Evolutionary conservation across 1,140 invertebrate genomes (phyloP).

Genomic region (Acromyrmex echinatior): DNA sequence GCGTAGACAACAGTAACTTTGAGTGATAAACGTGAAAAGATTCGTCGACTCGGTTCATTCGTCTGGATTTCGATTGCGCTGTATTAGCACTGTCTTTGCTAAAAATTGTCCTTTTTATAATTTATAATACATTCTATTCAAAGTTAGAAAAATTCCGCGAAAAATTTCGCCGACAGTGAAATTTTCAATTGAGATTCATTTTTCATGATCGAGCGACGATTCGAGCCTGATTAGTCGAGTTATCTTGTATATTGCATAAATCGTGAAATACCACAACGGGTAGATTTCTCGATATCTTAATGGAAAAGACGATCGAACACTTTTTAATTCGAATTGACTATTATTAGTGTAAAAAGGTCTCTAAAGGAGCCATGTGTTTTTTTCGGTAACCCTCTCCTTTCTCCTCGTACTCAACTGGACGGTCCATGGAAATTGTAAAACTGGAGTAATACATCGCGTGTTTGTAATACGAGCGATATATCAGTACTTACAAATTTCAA

Average conservation of each 20-base stretch:
- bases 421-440: constrained; percentile 58
- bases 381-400: constrained; percentile 38
- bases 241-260: constrained; percentile 22
- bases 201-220: constrained; percentile 29
- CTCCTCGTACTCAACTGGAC: constrained; percentile 61
- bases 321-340: constrained; percentile 52
- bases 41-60: constrained; percentile 33
- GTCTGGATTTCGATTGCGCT: constrained; percentile 14
- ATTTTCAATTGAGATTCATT: neutral
- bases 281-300: constrained; percentile 31
- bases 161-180: neutral
- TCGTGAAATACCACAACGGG: constrained; percentile 3
- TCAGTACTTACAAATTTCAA: neutral
- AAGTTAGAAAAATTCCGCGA: constrained; percentile 3
- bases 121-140: neutral
- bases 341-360: constrained; percentile 57
- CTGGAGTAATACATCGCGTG: constrained; percentile 26
- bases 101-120: constrained; percentile 9
- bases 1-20: constrained; percentile 6
- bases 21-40: constrained; percentile 13
- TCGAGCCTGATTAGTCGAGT: constrained; percentile 37
- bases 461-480: constrained; percentile 1
- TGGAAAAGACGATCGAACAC: constrained; percentile 48
- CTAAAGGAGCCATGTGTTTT: constrained; percentile 37
- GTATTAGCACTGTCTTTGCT: neutral